Base-by-base conservation (phyloP, 2,888 invertebrate species). In the Coecobrya sp. region DNA sequence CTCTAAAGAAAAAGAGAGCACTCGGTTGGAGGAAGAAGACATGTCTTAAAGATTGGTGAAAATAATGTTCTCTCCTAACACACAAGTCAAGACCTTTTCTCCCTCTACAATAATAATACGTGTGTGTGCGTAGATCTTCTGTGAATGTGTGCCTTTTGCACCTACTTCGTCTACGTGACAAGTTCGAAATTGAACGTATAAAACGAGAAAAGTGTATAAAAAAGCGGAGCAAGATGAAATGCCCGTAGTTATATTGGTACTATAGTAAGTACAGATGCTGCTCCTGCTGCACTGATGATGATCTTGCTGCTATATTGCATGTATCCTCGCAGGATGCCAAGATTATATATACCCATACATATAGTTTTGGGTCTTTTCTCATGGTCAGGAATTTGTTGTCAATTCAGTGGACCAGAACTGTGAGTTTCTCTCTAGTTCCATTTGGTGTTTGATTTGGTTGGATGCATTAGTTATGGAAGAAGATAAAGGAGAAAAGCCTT, bases 371-470 rank as follows among this genome's bases (percentile, higher is more conserved):
- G 65, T 85, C 76, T 86, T 81, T 73, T 82, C 73, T 70, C 91
- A 91, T 91, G 91, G 89, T 89, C 88, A 91, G 86, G 90, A 93
- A 93, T 93, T 91, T 91, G 93, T 91, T 93, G 86, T 91, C 93
- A 91, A 93, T 86, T 93, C 91, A 91, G 68, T 91, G 89, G 93
- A 93, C 93, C 93, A 86, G 88, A 93, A 93, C 93, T 88, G 88
- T 93, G 91, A 91, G 91, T 87, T 91, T 91, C 93, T 93, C 88
- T 93, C 91, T 91, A 82, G 91, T 91, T 93, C 93, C 93, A 91
- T 91, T 91, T 91, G 91, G 91, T 82, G 91, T 91, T 91, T 91
- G 91, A 91, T 91, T 91, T 91, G 91, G 82, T 91, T 91, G 91
- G 82, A 86, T 91, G 91, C 86, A 91, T 91, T 91, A 91, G 86